phyloP scores from a whole-genome alignment of 1,140 invertebrate species.

The Sarcophaga bullata region DNA sequence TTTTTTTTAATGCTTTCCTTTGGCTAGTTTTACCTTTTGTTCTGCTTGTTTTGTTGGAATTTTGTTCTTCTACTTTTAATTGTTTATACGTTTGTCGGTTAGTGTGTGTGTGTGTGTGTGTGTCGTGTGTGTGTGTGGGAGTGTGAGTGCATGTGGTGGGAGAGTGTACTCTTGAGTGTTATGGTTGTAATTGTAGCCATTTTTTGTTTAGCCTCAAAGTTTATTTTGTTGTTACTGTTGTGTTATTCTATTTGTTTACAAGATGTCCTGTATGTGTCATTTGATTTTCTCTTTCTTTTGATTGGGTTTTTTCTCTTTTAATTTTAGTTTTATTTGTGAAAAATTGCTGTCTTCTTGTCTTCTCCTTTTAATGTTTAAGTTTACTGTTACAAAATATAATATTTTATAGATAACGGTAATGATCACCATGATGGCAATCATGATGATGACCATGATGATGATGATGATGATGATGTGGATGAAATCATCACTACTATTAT shows the following conservation, averaged over 20 bases:
- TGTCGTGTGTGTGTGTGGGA: background rate
- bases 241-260: background rate
- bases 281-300: background rate
- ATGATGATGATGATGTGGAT: background rate
- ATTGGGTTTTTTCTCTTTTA: background rate
- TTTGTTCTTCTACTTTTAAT: conserved; percentile 4
- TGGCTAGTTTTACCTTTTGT: background rate
- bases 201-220: too few species aligned
- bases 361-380: background rate
- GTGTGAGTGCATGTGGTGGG: too few species aligned
- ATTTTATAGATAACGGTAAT: background rate
- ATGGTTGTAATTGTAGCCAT: too few species aligned
- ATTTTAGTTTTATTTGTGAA: background rate
- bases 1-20: too few species aligned
- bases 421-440: too few species aligned
- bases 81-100: background rate
- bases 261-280: conserved; percentile 19
- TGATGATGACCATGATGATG: too few species aligned
- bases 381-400: background rate
- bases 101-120: background rate
- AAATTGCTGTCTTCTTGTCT: background rate
- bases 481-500: conserved; percentile 27
- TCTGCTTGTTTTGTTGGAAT: background rate
- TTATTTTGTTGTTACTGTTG: background rate
- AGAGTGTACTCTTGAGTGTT: too few species aligned